Conservation (phyloP, 2,113 vertebrate genomes). For the Bombycilla garrulus region DNA sequence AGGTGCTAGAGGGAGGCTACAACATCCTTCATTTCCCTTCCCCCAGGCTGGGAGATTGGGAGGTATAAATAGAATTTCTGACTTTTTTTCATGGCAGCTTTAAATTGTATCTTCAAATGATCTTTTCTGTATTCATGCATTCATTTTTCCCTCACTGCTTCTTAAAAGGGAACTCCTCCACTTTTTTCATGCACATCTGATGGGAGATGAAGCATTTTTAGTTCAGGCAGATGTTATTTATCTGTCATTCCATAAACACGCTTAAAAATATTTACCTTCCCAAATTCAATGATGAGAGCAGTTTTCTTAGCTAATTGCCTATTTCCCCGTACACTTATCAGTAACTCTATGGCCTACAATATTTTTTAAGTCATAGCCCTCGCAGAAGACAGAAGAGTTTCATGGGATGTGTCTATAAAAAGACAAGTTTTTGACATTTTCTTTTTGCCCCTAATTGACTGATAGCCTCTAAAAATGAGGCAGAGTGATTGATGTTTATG, state of each 20-base stretch:
- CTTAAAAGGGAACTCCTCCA: not conserved
- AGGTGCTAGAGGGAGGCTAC: not conserved
- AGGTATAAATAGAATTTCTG: not conserved
- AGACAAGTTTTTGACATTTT: not conserved
- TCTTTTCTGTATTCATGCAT: not conserved
- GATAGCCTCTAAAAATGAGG: not conserved
- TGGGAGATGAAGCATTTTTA: not conserved
- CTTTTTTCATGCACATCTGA: not conserved
- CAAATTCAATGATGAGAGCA: not conserved
- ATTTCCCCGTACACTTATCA: not conserved
- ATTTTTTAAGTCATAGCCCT: not conserved
- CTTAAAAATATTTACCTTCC: not conserved
- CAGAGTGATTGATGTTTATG: not conserved
- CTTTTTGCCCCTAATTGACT: not conserved
- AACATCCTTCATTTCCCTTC: not conserved
- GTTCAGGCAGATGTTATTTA: not conserved
- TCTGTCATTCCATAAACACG: not conserved
- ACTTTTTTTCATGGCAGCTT: not conserved
- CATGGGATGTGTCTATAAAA: not conserved
- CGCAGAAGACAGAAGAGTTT: not conserved
- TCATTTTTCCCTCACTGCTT: rapidly evolving
- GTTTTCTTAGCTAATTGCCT: not conserved
- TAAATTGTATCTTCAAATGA: not conserved
- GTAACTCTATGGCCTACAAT: not conserved
- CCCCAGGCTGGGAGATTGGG: not conserved